Base-by-base conservation (phyloP, 2,113 vertebrate genomes). In the Passer domesticus region DNA sequence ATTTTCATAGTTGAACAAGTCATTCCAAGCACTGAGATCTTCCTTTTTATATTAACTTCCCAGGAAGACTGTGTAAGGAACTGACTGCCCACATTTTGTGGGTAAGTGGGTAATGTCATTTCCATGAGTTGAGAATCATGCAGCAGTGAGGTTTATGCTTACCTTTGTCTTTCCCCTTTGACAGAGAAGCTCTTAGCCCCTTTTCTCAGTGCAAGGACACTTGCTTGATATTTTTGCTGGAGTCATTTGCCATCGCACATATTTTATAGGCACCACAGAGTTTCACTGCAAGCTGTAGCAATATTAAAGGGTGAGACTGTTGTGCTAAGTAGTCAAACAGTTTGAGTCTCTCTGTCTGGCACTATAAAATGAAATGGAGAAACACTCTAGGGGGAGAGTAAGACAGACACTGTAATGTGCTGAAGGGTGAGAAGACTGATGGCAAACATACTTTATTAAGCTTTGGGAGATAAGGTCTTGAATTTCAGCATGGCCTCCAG, bases 401-500 rank as follows among this genome's bases (percentile, higher is more conserved):
- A 89, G 69, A 95, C 53, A 89, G 81, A 90, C 0, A 0, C 44
- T 76, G 15, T 52, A 69, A 92, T 46, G 66, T 68, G 95, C 78
- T 95, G 84, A 87, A 93, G 84, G 27, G 33, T 33, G 33, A 85
- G 77, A 22, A 91, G 47, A 52, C 50, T 87, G 84, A 87, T 75
- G 77, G 81, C 47, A 91, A 77, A 55, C n/a, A 60, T 22, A 8
- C 24, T 91, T 72, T 15, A 52, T 4, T 64, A 82, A 94, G 41
- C 69, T 85, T 75, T 73, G 37, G 62, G 62, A 95, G 66, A 79
- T 90, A 91, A 91, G 10, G 74, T 66, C 31, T 93, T 95, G 53
- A 91, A 85, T 95, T 95, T 82, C 93, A 82, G 49, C 35, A 44
- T 60, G 41, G 66, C 53, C 66, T 92, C 46, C 90, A 87, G 74